Percentiles rank a stretch among this genome's conserved stretches.
Evolutionary conservation across 2,797 vertebrate species (phyloP).

Genomic region (Typhlichthys subterraneus): DNA sequence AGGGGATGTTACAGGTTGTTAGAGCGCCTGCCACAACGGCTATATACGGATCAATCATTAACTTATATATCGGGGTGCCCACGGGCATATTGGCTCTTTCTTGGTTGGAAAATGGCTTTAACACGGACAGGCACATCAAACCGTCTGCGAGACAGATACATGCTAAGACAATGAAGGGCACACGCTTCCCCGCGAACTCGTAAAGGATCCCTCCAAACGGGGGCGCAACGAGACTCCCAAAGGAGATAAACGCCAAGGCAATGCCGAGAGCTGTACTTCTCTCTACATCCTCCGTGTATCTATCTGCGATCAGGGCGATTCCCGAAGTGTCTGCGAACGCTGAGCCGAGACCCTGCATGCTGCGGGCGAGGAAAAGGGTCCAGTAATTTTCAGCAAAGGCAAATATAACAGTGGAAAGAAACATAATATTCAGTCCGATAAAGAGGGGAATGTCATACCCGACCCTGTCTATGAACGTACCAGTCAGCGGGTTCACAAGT

Average conservation of each 20-base stretch:
- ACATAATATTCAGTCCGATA: slow-evolving; percentile 91
- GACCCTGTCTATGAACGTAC: slow-evolving; percentile 94
- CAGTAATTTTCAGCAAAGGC: slow-evolving; percentile 92
- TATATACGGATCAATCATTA: slow-evolving; percentile 96
- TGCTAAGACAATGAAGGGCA: slow-evolving; percentile 92
- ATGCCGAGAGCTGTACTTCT: slow-evolving; percentile 92
- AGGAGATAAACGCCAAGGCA: slow-evolving; percentile 96
- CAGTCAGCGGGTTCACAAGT: slow-evolving; percentile 91
- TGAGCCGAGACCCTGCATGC: slow-evolving; percentile 94
- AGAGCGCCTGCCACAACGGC: slow-evolving; percentile 93
- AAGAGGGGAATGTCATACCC: slow-evolving; percentile 93
- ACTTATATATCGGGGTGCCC: slow-evolving; percentile 91
- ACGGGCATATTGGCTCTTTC: slow-evolving; percentile 92
- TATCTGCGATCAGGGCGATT: slow-evolving; percentile 94
- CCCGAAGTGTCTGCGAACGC: slow-evolving; percentile 96
- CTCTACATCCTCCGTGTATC: slow-evolving; percentile 86
- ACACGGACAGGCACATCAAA: slow-evolving; percentile 81
- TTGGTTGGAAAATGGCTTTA: slow-evolving; percentile 84
- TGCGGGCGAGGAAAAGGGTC: slow-evolving; percentile 91
- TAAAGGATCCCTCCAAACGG: slow-evolving; percentile 94
- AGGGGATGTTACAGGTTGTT: slow-evolving; percentile 93
- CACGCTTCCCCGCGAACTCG: slow-evolving; percentile 85
- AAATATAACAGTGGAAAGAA: slow-evolving; percentile 90
- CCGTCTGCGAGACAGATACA: slow-evolving; percentile 86
- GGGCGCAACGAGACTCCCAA: slow-evolving; percentile 93